These are phyloP conservation scores for Harpagifer antarcticus DNA, from an alignment of 2,797 vertebrate genomes.

Conservation along the genomic window DNA sequence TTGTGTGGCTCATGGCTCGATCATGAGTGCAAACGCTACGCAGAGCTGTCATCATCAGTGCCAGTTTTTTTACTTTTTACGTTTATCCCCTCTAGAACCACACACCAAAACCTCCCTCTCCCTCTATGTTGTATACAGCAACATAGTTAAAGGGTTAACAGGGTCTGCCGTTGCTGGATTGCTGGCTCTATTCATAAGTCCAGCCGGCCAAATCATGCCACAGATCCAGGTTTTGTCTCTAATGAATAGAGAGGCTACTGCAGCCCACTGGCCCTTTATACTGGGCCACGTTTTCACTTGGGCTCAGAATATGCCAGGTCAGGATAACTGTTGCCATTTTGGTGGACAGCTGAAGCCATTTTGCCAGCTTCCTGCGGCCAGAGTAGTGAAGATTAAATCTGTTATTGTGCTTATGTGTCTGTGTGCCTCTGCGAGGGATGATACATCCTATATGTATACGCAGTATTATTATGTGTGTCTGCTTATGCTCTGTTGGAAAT, in stretches of 20 bases:
- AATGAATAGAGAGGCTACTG: constrained; percentile 79
- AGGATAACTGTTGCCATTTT: constrained; percentile 82
- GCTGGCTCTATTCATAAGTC: constrained; percentile 81
- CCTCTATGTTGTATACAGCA: constrained; percentile 33
- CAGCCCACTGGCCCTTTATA: constrained; percentile 77
- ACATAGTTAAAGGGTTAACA: constrained; percentile 55
- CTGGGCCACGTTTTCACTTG: constrained; percentile 69
- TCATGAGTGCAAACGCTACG: constrained; percentile 37
- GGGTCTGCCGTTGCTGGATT: constrained; percentile 76
- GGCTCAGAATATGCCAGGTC: constrained; percentile 84
- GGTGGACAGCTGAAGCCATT: constrained; percentile 64
- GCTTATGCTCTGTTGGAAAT: constrained; percentile 32
- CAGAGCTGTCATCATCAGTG: constrained; percentile 48
- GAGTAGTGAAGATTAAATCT: constrained; percentile 55
- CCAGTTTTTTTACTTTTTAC: constrained; percentile 36
- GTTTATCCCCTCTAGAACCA: constrained; percentile 8
- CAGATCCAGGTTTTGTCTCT: constrained; percentile 86
- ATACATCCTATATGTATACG: constrained; percentile 44
- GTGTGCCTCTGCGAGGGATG: constrained; percentile 37
- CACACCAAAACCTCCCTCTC: constrained; percentile 28
- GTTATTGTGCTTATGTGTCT: constrained; percentile 41
- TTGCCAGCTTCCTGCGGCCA: constrained; percentile 68
- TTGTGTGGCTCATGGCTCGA: constrained; percentile 31
- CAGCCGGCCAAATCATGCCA: constrained; percentile 75
- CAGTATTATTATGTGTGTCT: constrained; percentile 25